A percentile compares a stretch with the other conserved stretches of the same genome.
Conservation (phyloP, 2,797 vertebrate genomes). For the Squalus acanthias region DNA sequence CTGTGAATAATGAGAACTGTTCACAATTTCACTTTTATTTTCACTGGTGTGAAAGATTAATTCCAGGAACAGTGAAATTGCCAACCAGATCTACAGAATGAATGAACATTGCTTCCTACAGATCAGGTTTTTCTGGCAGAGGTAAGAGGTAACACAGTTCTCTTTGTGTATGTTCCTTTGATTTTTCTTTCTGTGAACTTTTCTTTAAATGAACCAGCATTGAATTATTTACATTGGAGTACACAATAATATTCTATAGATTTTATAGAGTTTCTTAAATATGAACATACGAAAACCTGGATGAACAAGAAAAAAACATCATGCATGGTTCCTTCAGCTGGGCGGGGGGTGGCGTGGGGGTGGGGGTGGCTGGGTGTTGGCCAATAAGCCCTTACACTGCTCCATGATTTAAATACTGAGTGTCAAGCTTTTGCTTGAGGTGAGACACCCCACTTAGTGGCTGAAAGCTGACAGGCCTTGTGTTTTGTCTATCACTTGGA, state of each 20-base stretch:
- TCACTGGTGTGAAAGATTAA: conserved; percentile 31
- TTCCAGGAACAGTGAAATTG: conserved; percentile 20
- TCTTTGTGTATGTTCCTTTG: not conserved
- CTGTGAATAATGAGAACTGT: conserved; percentile 4
- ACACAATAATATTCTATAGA: not conserved
- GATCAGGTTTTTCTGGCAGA: not conserved
- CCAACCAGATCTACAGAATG: not conserved
- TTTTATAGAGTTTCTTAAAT: not conserved
- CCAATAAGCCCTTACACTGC: not conserved
- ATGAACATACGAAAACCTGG: not conserved
- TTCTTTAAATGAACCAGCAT: not conserved
- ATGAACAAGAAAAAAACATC: not conserved
- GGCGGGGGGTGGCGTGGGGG: not conserved
- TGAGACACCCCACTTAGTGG: not conserved
- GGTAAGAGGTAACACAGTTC: not conserved
- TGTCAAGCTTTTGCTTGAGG: not conserved
- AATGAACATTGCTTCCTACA: not conserved
- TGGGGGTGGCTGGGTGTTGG: not conserved
- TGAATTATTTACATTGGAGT: not conserved
- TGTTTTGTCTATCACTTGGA: not conserved
- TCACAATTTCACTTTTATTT: conserved; percentile 5
- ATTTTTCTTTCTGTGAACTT: not conserved
- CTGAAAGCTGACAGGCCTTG: not conserved
- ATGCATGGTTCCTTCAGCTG: not conserved
- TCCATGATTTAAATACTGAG: not conserved